These are phyloP conservation scores for Cassiopea andromeda DNA, from an alignment of 30 jellyfish, hydroid and myxozoan genomes.

Conservation along the genomic window DNA sequence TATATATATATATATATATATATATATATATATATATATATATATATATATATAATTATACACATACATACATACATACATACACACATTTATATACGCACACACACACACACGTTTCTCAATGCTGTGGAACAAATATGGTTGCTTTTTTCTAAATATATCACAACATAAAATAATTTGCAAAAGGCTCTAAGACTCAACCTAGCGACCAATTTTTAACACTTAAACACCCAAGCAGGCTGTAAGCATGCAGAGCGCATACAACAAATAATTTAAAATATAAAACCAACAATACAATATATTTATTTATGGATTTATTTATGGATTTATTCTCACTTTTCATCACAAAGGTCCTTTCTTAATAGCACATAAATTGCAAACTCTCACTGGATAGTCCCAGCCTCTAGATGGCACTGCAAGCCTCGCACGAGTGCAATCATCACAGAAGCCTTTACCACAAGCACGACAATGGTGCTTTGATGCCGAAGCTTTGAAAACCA, in stretches of 20 bases:
- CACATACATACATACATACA: too few species aligned
- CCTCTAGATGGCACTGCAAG: slow-evolving; percentile 98
- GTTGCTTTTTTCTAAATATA: too few species aligned
- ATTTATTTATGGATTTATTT: neutral
- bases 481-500: slow-evolving; percentile 64
- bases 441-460: slow-evolving; percentile 96
- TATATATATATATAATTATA: too few species aligned
- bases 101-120: too few species aligned
- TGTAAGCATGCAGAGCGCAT: neutral
- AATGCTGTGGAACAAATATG: too few species aligned
- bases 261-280: slow-evolving; percentile 1
- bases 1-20: too few species aligned
- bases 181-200: too few species aligned
- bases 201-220: neutral
- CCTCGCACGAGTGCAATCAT: slow-evolving; percentile 82
- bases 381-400: slow-evolving; percentile 97
- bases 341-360: slow-evolving; percentile 80
- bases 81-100: too few species aligned
- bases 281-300: neutral
- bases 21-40: too few species aligned
- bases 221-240: neutral
- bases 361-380: slow-evolving; percentile 81
- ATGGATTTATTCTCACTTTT: neutral
- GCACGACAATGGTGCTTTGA: slow-evolving; percentile 97
- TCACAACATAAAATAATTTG: too few species aligned